These are phyloP conservation scores for Notodonta ziczac DNA, from an alignment of 2,888 invertebrate genomes.

Conservation along the genomic window DNA sequence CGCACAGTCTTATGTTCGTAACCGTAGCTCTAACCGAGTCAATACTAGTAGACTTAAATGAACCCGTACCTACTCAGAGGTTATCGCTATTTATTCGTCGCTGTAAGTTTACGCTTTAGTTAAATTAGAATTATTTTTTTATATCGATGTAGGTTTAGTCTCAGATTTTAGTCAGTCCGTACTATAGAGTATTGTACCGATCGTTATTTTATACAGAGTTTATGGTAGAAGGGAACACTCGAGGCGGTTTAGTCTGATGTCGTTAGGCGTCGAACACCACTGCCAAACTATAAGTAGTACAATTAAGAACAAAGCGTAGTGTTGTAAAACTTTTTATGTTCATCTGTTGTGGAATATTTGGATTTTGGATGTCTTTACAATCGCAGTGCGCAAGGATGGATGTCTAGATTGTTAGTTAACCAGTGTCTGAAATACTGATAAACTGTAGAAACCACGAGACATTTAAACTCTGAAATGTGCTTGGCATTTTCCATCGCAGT, in stretches of 20 bases:
- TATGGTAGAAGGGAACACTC: constrained; percentile 21
- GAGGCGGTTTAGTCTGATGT: constrained; percentile 45
- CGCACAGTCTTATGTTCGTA: constrained; percentile 72
- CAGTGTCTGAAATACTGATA: no score
- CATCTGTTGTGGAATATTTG: constrained; percentile 31
- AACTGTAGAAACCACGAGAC: constrained; percentile 26
- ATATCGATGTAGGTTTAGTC: constrained; percentile 49
- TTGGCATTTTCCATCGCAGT: constrained; percentile 30
- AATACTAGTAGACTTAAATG: constrained; percentile 59
- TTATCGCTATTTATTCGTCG: constrained; percentile 74
- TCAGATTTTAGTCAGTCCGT: constrained; percentile 38
- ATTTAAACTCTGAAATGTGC: constrained; percentile 31
- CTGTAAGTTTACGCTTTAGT: constrained; percentile 54
- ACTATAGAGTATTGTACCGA: constrained; percentile 41
- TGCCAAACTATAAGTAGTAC: constrained; percentile 72
- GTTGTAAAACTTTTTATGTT: constrained; percentile 50
- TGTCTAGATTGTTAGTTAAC: no score
- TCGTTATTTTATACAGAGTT: constrained; percentile 57
- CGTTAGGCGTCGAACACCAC: constrained; percentile 54
- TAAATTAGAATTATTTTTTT: constrained; percentile 50
- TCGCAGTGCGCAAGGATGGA: constrained; percentile 20
- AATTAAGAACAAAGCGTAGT: constrained; percentile 59
- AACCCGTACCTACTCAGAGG: constrained; percentile 50
- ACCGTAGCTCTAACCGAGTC: constrained; percentile 64
- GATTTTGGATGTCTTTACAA: constrained; percentile 49